Conservation (phyloP, 1,140 invertebrate genomes). For the Phortica variegata region DNA sequence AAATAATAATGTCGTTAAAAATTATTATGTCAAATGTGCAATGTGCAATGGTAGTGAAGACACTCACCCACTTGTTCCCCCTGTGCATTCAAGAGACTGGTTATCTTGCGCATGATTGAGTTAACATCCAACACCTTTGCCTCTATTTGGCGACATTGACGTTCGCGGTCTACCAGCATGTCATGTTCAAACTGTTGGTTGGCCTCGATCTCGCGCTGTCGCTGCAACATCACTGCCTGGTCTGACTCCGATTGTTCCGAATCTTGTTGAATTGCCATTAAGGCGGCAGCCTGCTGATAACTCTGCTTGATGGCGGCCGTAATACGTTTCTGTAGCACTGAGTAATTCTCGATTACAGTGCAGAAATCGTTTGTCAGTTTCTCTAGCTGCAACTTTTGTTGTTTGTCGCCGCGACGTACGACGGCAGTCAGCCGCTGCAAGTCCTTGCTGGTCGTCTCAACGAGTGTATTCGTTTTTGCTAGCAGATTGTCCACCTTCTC, state of each 20-base stretch:
- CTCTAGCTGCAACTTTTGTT: conserved; percentile 79
- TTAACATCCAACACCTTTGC: conserved; percentile 87
- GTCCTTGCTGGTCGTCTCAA: conserved; percentile 71
- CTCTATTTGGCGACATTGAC: conserved; percentile 74
- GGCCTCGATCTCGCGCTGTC: conserved; percentile 61
- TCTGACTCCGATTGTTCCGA: conserved; percentile 54
- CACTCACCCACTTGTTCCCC: conserved; percentile 77
- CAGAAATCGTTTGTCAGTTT: conserved; percentile 79
- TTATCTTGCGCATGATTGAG: conserved; percentile 88
- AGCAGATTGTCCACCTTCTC: conserved; percentile 70
- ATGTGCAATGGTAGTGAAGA: neutral
- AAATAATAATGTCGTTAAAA: conserved; percentile 13
- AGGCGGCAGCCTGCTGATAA: conserved; percentile 60
- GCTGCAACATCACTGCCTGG: conserved; percentile 60
- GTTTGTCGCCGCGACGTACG: conserved; percentile 69
- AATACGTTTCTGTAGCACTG: conserved; percentile 74
- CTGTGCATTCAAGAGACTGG: conserved; percentile 78
- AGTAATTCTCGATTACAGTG: conserved; percentile 76
- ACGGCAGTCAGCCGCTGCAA: conserved; percentile 70
- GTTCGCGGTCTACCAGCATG: conserved; percentile 72
- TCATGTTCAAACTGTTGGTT: conserved; percentile 75
- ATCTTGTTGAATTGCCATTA: conserved; percentile 56
- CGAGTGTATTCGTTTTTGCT: conserved; percentile 72
- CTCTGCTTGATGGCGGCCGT: conserved; percentile 76
- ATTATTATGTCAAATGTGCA: conserved; percentile 1